Percentiles rank a stretch among this genome's conserved stretches.
These are phyloP conservation scores for Eumacrocentrus americanus DNA, from an alignment of 2,888 invertebrate species.

Conservation along the genomic window DNA sequence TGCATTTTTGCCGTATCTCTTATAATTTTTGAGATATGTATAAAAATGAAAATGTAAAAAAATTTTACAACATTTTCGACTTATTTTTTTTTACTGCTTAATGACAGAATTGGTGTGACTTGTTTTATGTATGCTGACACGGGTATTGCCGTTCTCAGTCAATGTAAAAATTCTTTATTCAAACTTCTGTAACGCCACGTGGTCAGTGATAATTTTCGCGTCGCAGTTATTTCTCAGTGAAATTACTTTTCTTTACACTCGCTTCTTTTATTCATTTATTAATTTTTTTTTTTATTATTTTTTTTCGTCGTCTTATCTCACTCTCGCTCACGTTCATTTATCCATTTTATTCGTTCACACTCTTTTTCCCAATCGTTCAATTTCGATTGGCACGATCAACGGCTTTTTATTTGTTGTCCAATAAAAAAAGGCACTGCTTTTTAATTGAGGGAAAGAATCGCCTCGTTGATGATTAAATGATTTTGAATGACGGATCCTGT, in stretches of 20 bases:
- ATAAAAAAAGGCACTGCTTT: conserved; percentile 42
- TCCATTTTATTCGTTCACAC: conserved; percentile 21
- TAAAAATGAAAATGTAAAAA: too few species aligned
- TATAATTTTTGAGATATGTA: too few species aligned
- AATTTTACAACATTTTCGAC: too few species aligned
- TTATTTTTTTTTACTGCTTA: too few species aligned
- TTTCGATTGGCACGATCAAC: conserved; percentile 46
- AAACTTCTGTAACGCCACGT: conserved; percentile 4
- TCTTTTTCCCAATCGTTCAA: conserved; percentile 28
- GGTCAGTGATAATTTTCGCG: not conserved
- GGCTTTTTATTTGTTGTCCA: conserved; percentile 26
- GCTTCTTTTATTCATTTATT: conserved; percentile 11
- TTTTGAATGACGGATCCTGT: conserved; percentile 11
- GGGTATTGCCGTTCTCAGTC: not conserved
- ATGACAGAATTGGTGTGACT: too few species aligned
- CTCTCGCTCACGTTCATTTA: conserved; percentile 2
- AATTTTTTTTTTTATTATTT: conserved; percentile 10
- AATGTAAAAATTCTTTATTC: conserved; percentile 4
- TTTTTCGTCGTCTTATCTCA: conserved; percentile 1
- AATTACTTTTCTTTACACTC: too few species aligned
- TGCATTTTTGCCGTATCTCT: too few species aligned
- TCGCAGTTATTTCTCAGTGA: too few species aligned
- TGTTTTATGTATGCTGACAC: not conserved
- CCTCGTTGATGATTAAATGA: conserved; percentile 23
- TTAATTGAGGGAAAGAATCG: conserved; percentile 29